A percentile compares a stretch with the other conserved stretches of the same genome.
phyloP scores from a whole-genome alignment of 1,140 invertebrate genomes.

The silkworm (Bombyx mori) region ASM3026992v2 NC_085107.1:15464001-15464500 shows the following conservation, averaged over 20 bases:
- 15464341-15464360: constrained; percentile 96
- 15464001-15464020: constrained; percentile 73
- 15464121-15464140: constrained; percentile 64
- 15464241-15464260: constrained; percentile 83
- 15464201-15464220: constrained; percentile 41
- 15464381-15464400: constrained; percentile 87
- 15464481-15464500: too few species aligned
- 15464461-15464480: too few species aligned
- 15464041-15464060: constrained; percentile 55
- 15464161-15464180: constrained; percentile 39
- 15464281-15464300: constrained; percentile 90
- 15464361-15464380: constrained; percentile 91
- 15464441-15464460: too few species aligned
- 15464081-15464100: constrained; percentile 78
- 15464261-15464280: constrained; percentile 87
- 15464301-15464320: constrained; percentile 95
- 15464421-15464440: too few species aligned
- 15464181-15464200: constrained; percentile 36
- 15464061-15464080: constrained; percentile 75
- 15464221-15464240: constrained; percentile 59
- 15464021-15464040: constrained; percentile 75
- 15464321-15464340: constrained; percentile 92
- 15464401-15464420: constrained; percentile 13
- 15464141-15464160: constrained; percentile 67
- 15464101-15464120: constrained; percentile 75